Evolutionary conservation across 2,797 vertebrate species (phyloP).

Genomic region (Huso huso): DNA sequence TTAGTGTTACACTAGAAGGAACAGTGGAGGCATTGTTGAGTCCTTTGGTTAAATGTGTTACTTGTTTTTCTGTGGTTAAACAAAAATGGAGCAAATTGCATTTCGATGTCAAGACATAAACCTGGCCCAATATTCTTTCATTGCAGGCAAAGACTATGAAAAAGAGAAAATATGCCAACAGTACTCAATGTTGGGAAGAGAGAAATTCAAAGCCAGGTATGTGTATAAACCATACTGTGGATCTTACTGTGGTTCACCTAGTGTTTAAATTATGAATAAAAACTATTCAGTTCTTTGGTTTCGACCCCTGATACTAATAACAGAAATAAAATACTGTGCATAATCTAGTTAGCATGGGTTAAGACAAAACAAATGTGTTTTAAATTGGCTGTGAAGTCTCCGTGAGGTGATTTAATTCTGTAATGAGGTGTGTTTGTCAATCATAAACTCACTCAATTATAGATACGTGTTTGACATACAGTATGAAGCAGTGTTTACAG

Average conservation of each 20-base stretch:
- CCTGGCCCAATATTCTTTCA: constrained; percentile 6
- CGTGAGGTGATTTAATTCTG: no score
- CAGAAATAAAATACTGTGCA: background rate
- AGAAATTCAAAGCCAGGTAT: constrained; percentile 57
- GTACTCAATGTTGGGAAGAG: constrained; percentile 44
- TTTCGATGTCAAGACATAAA: no score
- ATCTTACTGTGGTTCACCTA: background rate
- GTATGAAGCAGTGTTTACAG: background rate
- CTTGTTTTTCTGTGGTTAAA: no score
- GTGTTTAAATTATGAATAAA: background rate
- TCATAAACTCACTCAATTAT: no score
- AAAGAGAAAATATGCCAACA: constrained; percentile 63
- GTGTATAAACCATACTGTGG: constrained; percentile 28
- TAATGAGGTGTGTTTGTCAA: no score
- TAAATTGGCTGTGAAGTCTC: background rate
- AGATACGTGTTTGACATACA: background rate
- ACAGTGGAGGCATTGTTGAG: no score
- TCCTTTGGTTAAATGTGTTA: no score
- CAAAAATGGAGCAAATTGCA: no score
- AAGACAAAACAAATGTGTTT: background rate
- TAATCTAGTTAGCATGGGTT: background rate
- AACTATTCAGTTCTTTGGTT: no score
- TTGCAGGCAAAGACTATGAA: constrained; percentile 54
- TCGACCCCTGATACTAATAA: background rate
- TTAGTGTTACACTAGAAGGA: no score